These are phyloP conservation scores for Acrocera orbiculus DNA, from an alignment of 2,888 invertebrate genomes.

Conservation along the genomic window DNA sequence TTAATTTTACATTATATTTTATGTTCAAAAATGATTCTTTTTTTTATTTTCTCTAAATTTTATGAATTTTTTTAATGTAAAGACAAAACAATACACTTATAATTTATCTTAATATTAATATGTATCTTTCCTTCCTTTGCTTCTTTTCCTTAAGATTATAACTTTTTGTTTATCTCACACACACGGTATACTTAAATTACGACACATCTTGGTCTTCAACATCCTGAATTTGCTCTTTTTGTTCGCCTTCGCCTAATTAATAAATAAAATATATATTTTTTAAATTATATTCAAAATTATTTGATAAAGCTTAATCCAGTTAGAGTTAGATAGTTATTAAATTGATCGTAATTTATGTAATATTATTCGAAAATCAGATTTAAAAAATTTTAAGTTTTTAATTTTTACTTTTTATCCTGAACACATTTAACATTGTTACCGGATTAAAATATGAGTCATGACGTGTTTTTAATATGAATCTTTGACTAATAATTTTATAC, in stretches of 20 bases:
- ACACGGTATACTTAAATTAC: constrained; percentile 47
- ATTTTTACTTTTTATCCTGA: too few species aligned
- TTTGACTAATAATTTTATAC: too few species aligned
- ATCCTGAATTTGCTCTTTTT: constrained; percentile 81
- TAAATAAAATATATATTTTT: constrained; percentile 9
- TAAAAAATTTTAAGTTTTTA: too few species aligned
- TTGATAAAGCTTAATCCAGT: too few species aligned
- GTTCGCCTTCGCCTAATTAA: constrained; percentile 66
- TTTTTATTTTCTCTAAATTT: constrained; percentile 6
- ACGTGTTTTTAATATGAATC: too few species aligned
- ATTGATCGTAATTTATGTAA: too few species aligned
- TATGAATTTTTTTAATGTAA: constrained; percentile 17
- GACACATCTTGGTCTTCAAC: constrained; percentile 91
- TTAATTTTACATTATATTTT: too few species aligned
- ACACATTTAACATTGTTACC: too few species aligned
- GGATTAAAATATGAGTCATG: too few species aligned
- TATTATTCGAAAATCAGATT: too few species aligned
- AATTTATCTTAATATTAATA: constrained; percentile 25
- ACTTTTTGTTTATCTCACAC: constrained; percentile 15
- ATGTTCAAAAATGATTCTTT: constrained; percentile 7
- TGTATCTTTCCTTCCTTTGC: constrained; percentile 9
- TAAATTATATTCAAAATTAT: too few species aligned
- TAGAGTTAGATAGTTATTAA: too few species aligned
- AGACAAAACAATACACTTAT: constrained; percentile 27
- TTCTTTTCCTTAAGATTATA: constrained; percentile 15